These are phyloP conservation scores for Syrrhaptes paradoxus DNA, from an alignment of 2,113 vertebrate genomes.

Conservation along the genomic window DNA sequence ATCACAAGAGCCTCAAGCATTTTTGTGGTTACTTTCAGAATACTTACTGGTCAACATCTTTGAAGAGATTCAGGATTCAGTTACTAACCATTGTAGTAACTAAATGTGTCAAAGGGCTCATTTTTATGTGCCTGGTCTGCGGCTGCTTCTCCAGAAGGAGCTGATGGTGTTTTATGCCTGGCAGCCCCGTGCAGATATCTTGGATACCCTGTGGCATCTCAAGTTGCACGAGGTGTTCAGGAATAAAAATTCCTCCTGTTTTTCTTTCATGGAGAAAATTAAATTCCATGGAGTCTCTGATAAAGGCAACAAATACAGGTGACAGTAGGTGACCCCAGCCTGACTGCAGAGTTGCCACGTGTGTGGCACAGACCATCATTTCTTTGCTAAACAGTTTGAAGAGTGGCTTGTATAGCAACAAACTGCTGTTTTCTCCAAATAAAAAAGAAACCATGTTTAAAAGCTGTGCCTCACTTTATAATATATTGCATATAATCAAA, in stretches of 20 bases:
- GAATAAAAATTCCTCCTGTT: not conserved
- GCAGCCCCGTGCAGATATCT: not conserved
- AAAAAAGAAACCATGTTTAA: not conserved
- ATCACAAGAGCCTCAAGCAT: not conserved
- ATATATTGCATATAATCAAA: not conserved
- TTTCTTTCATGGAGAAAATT: not conserved
- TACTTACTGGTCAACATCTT: not conserved
- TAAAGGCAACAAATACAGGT: not conserved
- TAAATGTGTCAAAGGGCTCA: not conserved
- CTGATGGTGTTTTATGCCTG: not conserved
- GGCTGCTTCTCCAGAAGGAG: not conserved
- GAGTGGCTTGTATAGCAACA: not conserved
- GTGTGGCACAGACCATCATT: rapidly evolving
- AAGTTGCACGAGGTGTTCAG: rapidly evolving
- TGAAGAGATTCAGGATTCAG: not conserved
- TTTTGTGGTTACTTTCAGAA: not conserved
- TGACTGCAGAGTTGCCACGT: not conserved
- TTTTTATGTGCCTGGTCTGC: not conserved
- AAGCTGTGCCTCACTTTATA: not conserved
- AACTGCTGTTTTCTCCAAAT: not conserved
- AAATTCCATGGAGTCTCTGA: not conserved
- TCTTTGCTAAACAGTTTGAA: not conserved
- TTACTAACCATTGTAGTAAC: not conserved
- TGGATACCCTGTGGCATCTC: not conserved
- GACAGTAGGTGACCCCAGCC: not conserved